Evolutionary conservation across 2,113 vertebrate genomes (phyloP).

Genomic region (Otocyon megalotis): DNA sequence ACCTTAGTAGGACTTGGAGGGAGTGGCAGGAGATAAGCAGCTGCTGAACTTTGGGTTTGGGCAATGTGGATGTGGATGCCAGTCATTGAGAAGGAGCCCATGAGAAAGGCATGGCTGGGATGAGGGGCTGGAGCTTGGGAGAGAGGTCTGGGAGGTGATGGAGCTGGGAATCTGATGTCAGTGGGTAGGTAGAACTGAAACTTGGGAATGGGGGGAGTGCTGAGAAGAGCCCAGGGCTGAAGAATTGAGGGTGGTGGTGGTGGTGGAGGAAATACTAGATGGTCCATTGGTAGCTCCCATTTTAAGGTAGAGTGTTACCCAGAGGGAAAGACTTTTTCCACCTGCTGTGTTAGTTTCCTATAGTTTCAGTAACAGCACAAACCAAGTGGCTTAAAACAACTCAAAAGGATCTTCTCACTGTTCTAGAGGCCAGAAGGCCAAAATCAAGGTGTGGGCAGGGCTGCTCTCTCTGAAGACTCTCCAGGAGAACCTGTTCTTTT

Average conservation of each 20-base stretch:
- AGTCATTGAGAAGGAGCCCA: neutral
- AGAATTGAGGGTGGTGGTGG: too few relatives aligned
- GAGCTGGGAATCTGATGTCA: neutral
- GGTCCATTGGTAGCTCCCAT: neutral
- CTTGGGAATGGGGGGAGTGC: neutral
- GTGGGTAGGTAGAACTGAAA: neutral
- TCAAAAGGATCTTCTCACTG: neutral
- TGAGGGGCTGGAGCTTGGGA: neutral
- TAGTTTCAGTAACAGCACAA: neutral
- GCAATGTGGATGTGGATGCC: too few relatives aligned
- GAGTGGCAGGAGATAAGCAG: neutral
- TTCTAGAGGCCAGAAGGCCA: neutral
- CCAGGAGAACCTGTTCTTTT: neutral
- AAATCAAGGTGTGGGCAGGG: neutral
- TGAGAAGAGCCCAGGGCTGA: neutral
- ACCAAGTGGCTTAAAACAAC: neutral
- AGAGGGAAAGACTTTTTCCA: neutral
- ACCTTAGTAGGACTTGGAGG: neutral
- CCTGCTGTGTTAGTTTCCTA: neutral
- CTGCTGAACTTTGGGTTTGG: neutral
- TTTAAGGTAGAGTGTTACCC: neutral
- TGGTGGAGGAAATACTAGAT: neutral
- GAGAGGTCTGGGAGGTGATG: neutral
- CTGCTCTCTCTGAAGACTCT: neutral
- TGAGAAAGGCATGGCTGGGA: neutral